Evolutionary conservation across 2,888 invertebrate genomes (phyloP).

Genomic region (Orchesellides sinensis): DNA sequence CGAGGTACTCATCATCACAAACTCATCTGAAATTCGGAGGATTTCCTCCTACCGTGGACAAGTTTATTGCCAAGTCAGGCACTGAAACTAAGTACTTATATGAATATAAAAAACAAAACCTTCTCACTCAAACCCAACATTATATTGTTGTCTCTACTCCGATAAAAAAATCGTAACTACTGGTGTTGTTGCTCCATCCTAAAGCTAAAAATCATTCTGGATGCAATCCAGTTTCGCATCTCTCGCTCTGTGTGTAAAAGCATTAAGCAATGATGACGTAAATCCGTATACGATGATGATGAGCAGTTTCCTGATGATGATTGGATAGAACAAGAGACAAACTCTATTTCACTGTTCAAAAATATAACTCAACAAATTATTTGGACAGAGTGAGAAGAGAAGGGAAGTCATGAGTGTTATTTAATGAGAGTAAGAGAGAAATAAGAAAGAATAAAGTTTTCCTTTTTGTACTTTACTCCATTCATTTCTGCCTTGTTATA

Average conservation of each 20-base stretch:
- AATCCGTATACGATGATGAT: constrained; percentile 16
- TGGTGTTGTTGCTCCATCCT: constrained; percentile 1
- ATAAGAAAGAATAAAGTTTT: too few species aligned
- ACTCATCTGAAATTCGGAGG: constrained; percentile 5
- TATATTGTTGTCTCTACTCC: too few species aligned
- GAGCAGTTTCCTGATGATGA: constrained; percentile 20
- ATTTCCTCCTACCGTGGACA: constrained; percentile 4
- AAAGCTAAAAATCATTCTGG: constrained; percentile 34
- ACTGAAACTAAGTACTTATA: constrained; percentile 2
- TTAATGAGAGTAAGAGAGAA: not conserved
- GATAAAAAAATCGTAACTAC: not conserved
- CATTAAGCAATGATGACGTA: constrained; percentile 7
- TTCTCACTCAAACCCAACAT: too few species aligned
- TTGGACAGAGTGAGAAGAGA: constrained; percentile 5
- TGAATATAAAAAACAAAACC: too few species aligned
- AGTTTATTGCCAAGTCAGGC: constrained; percentile 19
- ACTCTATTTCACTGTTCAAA: not conserved
- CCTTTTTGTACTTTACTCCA: too few species aligned
- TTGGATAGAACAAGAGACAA: constrained; percentile 27
- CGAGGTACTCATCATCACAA: constrained; percentile 25
- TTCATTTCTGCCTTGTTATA: too few species aligned
- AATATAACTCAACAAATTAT: not conserved
- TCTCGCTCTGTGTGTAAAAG: not conserved
- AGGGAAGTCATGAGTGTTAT: not conserved
- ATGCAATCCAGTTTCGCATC: constrained; percentile 19